A percentile compares a stretch with the other conserved stretches of the same genome.
These are phyloP conservation scores for Notocelia uddmanniana DNA, from an alignment of 2,888 invertebrate species.

Conservation along the genomic window DNA sequence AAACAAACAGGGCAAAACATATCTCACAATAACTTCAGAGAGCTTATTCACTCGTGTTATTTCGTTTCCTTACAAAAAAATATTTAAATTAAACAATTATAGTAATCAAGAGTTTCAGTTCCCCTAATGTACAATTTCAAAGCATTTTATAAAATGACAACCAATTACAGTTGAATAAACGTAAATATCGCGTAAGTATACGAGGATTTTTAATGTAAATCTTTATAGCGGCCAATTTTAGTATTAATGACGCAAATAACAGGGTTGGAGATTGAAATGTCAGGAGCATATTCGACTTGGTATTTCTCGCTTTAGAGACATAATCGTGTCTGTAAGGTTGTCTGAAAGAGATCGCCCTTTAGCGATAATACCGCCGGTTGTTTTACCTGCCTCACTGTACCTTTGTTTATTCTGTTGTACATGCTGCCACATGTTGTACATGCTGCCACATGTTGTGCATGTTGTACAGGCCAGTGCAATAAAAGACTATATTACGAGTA, in stretches of 20 bases:
- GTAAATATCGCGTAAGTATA: constrained; percentile 12
- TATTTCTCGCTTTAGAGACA: background rate
- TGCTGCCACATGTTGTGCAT: too few relatives aligned
- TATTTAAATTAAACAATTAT: constrained; percentile 29
- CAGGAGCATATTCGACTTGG: constrained; percentile 39
- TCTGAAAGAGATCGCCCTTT: too few relatives aligned
- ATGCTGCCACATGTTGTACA: too few relatives aligned
- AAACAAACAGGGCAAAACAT: background rate
- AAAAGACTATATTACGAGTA: too few relatives aligned
- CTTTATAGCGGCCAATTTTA: constrained; percentile 38
- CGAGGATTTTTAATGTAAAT: constrained; percentile 13
- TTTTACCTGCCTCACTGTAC: too few relatives aligned
- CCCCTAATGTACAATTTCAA: background rate
- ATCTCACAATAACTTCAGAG: background rate
- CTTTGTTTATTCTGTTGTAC: too few relatives aligned
- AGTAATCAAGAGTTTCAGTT: constrained; percentile 18
- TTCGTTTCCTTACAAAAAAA: background rate
- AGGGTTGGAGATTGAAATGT: constrained; percentile 55
- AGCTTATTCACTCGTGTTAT: background rate
- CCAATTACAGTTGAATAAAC: constrained; percentile 24
- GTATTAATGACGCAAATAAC: constrained; percentile 28
- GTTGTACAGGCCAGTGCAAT: too few relatives aligned
- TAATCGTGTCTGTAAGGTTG: too few relatives aligned
- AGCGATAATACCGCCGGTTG: too few relatives aligned
- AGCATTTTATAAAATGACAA: constrained; percentile 5